phyloP scores from a whole-genome alignment of 2,797 vertebrate species.

The Emydoidea blandingii region DNA sequence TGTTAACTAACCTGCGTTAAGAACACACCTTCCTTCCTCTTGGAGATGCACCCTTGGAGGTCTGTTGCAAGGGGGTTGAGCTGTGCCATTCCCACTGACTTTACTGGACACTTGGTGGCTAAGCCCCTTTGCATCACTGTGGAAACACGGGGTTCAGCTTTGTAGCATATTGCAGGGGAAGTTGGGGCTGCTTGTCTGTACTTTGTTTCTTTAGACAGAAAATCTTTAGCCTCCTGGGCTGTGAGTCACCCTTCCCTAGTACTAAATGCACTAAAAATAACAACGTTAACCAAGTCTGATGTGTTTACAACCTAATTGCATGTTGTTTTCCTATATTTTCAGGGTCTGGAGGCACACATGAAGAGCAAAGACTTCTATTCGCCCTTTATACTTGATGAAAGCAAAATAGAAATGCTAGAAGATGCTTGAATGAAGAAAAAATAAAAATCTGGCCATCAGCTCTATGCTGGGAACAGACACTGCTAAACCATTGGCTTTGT shows the following conservation, averaged over 20 bases:
- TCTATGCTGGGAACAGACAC: not conserved
- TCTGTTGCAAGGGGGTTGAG: accelerated
- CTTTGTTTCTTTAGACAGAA: not conserved
- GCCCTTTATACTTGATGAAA: slow-evolving; percentile 85
- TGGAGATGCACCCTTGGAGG: not conserved
- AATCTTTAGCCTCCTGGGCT: not conserved
- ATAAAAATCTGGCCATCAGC: slow-evolving; percentile 12
- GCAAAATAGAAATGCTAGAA: slow-evolving; percentile 61
- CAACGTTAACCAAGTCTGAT: not conserved
- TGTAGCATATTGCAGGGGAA: not conserved
- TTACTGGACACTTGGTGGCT: not conserved
- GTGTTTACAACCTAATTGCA: slow-evolving; percentile 9
- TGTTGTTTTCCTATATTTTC: slow-evolving; percentile 29
- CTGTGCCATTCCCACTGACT: not conserved
- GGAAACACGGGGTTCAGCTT: not conserved
- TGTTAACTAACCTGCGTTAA: not conserved
- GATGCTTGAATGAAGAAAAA: slow-evolving; percentile 61
- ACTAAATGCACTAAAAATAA: not conserved
- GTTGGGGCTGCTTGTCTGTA: not conserved
- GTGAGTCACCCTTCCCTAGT: not conserved
- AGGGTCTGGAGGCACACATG: slow-evolving; percentile 90
- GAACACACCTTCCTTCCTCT: not conserved
- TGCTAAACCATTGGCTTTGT: not conserved
- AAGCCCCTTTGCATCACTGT: not conserved
- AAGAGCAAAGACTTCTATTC: slow-evolving; percentile 81